phyloP scores from a whole-genome alignment of 2,888 invertebrate species.

The Charanyca ferruginea region DNA sequence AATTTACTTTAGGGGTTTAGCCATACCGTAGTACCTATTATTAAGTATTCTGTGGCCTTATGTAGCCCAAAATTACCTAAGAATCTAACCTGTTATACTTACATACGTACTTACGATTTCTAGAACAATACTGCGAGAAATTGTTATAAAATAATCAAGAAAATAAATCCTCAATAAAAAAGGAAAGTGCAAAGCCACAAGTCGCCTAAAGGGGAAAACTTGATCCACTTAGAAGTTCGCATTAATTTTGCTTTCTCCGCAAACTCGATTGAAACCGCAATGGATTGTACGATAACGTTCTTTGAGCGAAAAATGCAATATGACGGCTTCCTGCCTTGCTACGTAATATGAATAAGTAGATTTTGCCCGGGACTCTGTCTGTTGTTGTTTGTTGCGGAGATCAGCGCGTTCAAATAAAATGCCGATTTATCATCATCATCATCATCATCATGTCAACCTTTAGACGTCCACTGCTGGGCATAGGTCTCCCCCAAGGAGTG shows the following conservation, averaged over 20 bases:
- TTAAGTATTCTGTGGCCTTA: too few relatives aligned
- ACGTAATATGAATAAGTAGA: not conserved
- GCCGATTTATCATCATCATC: too few relatives aligned
- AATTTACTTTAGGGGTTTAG: too few relatives aligned
- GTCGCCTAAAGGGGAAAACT: conserved; percentile 6
- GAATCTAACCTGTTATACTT: not conserved
- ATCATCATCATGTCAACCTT: too few relatives aligned
- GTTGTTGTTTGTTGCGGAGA: too few relatives aligned
- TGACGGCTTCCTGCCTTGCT: not conserved
- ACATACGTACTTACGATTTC: not conserved
- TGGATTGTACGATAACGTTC: conserved; percentile 6
- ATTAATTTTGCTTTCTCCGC: conserved; percentile 31
- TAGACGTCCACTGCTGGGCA: too few relatives aligned
- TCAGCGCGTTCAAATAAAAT: too few relatives aligned
- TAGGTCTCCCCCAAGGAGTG: too few relatives aligned
- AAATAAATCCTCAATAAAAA: not conserved
- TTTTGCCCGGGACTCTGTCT: too few relatives aligned
- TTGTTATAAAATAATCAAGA: conserved; percentile 1
- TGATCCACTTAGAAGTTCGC: conserved; percentile 23
- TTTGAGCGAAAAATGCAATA: not conserved
- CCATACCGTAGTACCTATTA: too few relatives aligned
- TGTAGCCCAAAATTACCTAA: too few relatives aligned
- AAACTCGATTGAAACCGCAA: conserved; percentile 46
- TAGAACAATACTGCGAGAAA: not conserved
- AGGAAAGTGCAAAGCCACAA: not conserved